Base-by-base conservation (phyloP, 2,797 vertebrate species). In the Neosilurus mollespiculum region DNA sequence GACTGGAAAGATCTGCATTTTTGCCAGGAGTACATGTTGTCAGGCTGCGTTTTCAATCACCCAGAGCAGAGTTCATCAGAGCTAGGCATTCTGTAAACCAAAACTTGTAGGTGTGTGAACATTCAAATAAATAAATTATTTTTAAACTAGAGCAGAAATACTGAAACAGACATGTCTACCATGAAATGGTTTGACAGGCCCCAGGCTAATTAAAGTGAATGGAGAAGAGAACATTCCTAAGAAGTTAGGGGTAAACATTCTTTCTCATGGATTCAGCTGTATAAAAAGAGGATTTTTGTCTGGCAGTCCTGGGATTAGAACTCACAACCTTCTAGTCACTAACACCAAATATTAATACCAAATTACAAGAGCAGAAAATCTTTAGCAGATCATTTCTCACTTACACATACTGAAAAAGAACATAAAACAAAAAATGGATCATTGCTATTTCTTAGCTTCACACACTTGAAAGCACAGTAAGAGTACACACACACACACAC, bases 371-470 rank as follows among this genome's bases (percentile, higher is more conserved):
- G 64, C 76, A 49, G 76, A 78, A 26, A 51, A 11, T 22, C 26
- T 78, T 51, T 3, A 53, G 37, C n/a, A n/a, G 26, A 16, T 78
- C 22, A 65, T 9, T 64, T 61, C 69, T 43, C 8, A 26, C 37
- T 62, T n/a, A n/a, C 10, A 58, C 30, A 22, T 16, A 51, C 34
- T 58, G 51, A 71, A 79, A 12, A 65, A 26, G 11, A 80, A 43
- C 37, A 43, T 43, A 43, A 43, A 43, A 43, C 37, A 86, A 78
- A 62, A 80, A 69, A 43, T 3, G 30, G 43, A 81, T 53, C 26
- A 66, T 37, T 88, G 59, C 76, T 66, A 58, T 83, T 78, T 62
- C 37, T 34, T 56, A 43, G 37, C 76, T 24, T 56, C 69, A 77
- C 20, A 66, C 73, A 59, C n/a, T 71, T 59, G 64, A 62, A 83